Evolutionary conservation across 2,797 vertebrate species (phyloP).

Genomic region (Oryzias dopingdopingensis): DNA sequence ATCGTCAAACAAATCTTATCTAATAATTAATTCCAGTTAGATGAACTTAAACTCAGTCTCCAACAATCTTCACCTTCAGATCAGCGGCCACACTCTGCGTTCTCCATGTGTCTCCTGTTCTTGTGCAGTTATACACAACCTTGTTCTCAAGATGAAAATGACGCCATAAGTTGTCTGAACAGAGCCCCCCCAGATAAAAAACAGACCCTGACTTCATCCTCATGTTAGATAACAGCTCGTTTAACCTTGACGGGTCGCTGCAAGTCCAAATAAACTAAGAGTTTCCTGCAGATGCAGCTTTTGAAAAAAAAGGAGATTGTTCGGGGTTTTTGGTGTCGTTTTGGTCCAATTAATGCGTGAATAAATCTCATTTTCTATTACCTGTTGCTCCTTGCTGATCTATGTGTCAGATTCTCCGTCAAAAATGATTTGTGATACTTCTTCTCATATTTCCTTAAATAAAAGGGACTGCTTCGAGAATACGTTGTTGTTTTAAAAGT

Average conservation of each 20-base stretch:
- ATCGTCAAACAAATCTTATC: background rate
- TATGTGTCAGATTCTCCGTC: no score
- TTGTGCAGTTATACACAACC: background rate
- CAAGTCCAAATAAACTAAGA: slow-evolving; percentile 53
- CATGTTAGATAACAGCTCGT: slow-evolving; percentile 56
- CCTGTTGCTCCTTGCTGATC: no score
- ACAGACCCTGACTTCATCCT: slow-evolving; percentile 62
- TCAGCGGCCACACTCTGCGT: background rate
- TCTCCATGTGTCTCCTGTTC: background rate
- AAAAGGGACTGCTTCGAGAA: no score
- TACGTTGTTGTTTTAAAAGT: slow-evolving; percentile 4
- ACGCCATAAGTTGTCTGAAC: slow-evolving; percentile 30
- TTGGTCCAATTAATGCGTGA: no score
- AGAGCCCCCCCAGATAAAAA: slow-evolving; percentile 41
- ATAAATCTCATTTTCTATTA: no score
- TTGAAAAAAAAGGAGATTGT: background rate
- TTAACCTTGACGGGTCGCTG: slow-evolving; percentile 57
- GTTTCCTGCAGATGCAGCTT: slow-evolving; percentile 22
- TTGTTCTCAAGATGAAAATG: slow-evolving; percentile 18
- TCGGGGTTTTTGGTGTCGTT: no score
- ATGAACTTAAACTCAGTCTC: background rate
- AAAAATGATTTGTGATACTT: no score
- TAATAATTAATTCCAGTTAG: background rate
- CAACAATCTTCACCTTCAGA: background rate
- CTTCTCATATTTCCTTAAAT: no score